Percentiles rank a stretch among this genome's conserved stretches.
phyloP scores from a whole-genome alignment of 2,888 invertebrate species.

The Pandemis corylana region DNA sequence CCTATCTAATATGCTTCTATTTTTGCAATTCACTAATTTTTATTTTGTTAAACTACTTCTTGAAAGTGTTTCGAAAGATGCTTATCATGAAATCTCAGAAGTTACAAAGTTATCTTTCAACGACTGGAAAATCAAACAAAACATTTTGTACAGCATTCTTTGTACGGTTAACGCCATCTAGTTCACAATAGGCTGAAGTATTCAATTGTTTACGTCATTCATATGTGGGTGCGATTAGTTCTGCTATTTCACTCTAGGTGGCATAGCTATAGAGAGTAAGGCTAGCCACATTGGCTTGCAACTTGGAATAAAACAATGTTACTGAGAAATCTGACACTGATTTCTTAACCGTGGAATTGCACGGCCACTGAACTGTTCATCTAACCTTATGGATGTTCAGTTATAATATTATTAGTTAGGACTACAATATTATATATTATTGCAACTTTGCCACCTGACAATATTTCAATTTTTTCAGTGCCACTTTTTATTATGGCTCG shows the following conservation, averaged over 20 bases:
- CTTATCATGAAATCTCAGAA: neutral
- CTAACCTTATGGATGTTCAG: too few species aligned
- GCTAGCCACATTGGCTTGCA: neutral
- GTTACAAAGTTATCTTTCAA: neutral
- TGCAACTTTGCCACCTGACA: too few species aligned
- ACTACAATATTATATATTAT: too few species aligned
- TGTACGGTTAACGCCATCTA: slow-evolving; percentile 2
- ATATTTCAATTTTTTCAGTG: too few species aligned
- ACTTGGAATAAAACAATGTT: too few species aligned
- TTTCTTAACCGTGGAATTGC: too few species aligned
- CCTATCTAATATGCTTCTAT: neutral
- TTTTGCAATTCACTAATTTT: neutral
- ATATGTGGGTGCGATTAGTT: neutral
- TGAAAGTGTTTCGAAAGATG: neutral
- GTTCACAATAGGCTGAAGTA: neutral
- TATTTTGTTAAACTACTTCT: neutral
- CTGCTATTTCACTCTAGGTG: slow-evolving; percentile 17
- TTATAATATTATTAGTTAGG: too few species aligned
- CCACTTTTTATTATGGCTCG: too few species aligned
- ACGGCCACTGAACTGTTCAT: too few species aligned
- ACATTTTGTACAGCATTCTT: neutral
- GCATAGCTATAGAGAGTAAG: neutral
- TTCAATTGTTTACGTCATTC: neutral
- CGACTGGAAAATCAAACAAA: neutral
- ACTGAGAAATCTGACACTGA: too few species aligned